Evolutionary conservation across 2,113 vertebrate genomes (phyloP).

Genomic region (Apus apus): DNA sequence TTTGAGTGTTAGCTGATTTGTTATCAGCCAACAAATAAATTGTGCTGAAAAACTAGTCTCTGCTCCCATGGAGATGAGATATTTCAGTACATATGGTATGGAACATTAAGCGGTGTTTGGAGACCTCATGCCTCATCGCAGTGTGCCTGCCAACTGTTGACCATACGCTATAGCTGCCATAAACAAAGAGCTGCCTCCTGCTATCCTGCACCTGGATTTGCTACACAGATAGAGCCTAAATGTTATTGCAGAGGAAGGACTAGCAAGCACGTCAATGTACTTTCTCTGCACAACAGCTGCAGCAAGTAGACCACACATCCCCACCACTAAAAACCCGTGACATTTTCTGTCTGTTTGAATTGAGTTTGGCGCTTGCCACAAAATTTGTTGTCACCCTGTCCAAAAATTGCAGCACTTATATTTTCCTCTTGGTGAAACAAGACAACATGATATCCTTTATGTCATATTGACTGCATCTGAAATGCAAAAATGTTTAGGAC

Average conservation of each 20-base stretch:
- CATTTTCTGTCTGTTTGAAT: background rate
- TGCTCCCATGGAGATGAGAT: background rate
- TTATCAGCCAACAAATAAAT: conserved; percentile 26
- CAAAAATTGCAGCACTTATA: background rate
- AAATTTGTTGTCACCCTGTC: conserved; percentile 13
- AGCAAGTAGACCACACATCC: background rate
- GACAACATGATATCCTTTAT: background rate
- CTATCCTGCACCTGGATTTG: conserved; percentile 7
- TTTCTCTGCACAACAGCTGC: background rate
- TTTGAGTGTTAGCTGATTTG: background rate
- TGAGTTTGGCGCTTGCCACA: background rate
- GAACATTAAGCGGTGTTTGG: background rate
- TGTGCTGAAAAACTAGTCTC: background rate
- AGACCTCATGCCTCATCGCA: background rate
- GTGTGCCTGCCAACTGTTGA: background rate
- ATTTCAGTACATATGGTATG: conserved; percentile 16
- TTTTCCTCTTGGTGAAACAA: conserved; percentile 4
- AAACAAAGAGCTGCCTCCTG: background rate
- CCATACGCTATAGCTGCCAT: background rate
- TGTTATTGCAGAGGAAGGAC: background rate
- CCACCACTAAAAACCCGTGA: background rate
- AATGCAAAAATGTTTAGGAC: conserved; percentile 2
- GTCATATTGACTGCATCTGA: background rate
- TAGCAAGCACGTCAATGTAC: background rate
- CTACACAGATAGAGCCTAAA: background rate